These are phyloP conservation scores for Stercorarius parasiticus DNA, from an alignment of 2,113 vertebrate species.

Conservation along the genomic window DNA sequence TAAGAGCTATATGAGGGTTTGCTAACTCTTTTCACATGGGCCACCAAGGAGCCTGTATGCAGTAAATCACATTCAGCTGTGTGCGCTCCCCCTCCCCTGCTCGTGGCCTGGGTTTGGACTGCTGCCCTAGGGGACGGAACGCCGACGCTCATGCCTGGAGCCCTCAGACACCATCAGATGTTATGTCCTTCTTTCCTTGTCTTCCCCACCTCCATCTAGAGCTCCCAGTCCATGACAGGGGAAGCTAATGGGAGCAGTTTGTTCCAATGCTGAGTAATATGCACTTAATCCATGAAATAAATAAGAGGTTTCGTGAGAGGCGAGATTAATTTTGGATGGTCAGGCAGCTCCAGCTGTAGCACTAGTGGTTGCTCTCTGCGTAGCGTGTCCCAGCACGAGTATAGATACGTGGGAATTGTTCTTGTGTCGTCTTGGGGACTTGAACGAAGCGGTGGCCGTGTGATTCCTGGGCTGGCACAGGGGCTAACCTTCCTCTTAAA, in stretches of 20 bases:
- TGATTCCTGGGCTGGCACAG: background rate
- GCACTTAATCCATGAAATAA: background rate
- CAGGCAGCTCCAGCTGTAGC: background rate
- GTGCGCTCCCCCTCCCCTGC: background rate
- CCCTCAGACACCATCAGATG: background rate
- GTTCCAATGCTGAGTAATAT: fast-evolving
- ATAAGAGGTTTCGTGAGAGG: background rate
- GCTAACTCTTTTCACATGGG: background rate
- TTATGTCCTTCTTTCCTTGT: background rate
- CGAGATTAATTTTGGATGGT: background rate
- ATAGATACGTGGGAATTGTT: fast-evolving
- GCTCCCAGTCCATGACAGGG: background rate
- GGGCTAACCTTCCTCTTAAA: background rate
- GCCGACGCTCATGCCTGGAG: background rate
- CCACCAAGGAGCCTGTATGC: background rate
- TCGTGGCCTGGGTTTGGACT: background rate
- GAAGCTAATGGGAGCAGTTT: background rate
- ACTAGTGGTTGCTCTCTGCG: background rate
- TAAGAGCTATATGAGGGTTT: background rate
- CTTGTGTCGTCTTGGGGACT: background rate
- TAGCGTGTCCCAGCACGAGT: background rate
- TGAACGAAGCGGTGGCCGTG: background rate
- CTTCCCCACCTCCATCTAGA: background rate
- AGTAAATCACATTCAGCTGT: background rate
- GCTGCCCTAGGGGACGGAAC: background rate